Percentiles rank a stretch among this genome's conserved stretches.
These are phyloP conservation scores for Petrocephalus microphthalmus DNA, from an alignment of 2,113 vertebrate species.

Conservation along the genomic window DNA sequence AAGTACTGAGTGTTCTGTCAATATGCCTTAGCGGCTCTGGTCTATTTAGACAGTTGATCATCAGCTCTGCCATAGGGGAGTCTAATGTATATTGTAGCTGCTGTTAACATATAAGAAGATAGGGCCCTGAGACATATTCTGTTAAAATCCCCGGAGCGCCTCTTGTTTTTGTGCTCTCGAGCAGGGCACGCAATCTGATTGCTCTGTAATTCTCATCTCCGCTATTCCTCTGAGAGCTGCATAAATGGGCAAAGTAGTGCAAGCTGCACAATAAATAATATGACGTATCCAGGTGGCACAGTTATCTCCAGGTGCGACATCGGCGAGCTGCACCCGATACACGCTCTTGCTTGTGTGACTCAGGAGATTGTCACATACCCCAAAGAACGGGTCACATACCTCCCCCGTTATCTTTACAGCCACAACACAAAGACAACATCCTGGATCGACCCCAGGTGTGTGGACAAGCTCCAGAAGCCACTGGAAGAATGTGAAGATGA, in stretches of 20 bases:
- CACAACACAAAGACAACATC: constrained; percentile 99
- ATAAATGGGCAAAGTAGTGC: not conserved
- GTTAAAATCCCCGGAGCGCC: not conserved
- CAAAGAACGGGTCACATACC: not conserved
- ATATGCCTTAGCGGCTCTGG: not conserved
- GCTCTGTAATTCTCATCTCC: not conserved
- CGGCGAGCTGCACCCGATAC: not conserved
- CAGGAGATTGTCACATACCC: not conserved
- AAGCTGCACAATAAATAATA: not conserved
- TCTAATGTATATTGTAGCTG: not conserved
- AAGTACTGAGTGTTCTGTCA: not conserved
- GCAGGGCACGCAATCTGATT: not conserved
- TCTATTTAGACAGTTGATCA: not conserved
- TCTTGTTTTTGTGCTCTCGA: not conserved
- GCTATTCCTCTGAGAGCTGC: not conserved
- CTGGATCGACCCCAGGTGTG: constrained; percentile 95
- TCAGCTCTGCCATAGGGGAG: not conserved
- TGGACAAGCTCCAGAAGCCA: constrained; percentile 87
- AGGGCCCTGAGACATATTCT: not conserved
- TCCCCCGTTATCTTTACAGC: constrained; percentile 61
- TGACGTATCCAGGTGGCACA: not conserved
- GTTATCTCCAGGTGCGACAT: not conserved
- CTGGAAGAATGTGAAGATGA: constrained; percentile 98
- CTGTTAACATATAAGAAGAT: not conserved
- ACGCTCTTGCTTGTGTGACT: not conserved